Conservation (phyloP, 2,113 vertebrate genomes). For the Amblyornis subalaris region DNA sequence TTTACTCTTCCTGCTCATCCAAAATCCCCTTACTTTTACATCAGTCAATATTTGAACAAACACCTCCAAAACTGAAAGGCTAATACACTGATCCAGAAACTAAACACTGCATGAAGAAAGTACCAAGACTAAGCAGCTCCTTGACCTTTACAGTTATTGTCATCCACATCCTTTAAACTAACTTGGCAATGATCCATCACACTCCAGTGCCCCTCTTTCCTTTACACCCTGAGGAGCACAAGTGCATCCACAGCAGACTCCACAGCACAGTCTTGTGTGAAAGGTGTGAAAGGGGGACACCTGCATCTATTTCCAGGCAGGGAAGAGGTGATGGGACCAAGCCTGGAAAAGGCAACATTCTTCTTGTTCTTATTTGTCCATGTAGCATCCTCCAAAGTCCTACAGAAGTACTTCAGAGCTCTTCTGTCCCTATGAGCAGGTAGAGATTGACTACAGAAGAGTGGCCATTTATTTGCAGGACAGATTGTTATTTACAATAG, state of each 20-base stretch:
- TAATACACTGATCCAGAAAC: not conserved
- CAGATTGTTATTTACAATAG: constrained; percentile 40
- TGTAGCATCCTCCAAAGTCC: not conserved
- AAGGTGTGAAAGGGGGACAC: not conserved
- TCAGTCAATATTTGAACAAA: not conserved
- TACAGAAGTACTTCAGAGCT: not conserved
- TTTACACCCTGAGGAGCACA: not conserved
- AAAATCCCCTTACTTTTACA: not conserved
- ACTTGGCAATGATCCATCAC: rapidly evolving
- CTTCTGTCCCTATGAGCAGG: not conserved
- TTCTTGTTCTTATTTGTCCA: not conserved
- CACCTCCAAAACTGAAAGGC: not conserved
- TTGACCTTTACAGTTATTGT: not conserved
- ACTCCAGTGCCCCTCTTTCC: not conserved
- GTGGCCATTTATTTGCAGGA: constrained; percentile 30
- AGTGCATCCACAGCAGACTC: not conserved
- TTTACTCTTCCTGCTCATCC: not conserved
- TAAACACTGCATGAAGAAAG: not conserved
- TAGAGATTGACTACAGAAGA: not conserved
- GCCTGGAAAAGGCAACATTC: not conserved
- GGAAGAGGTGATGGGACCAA: not conserved
- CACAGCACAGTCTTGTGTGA: not conserved
- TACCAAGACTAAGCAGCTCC: not conserved
- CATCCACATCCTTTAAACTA: not conserved
- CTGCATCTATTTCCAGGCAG: not conserved